Evolutionary conservation across 2,113 vertebrate genomes (phyloP).

Genomic region (Tenebrosternarchus preto): DNA sequence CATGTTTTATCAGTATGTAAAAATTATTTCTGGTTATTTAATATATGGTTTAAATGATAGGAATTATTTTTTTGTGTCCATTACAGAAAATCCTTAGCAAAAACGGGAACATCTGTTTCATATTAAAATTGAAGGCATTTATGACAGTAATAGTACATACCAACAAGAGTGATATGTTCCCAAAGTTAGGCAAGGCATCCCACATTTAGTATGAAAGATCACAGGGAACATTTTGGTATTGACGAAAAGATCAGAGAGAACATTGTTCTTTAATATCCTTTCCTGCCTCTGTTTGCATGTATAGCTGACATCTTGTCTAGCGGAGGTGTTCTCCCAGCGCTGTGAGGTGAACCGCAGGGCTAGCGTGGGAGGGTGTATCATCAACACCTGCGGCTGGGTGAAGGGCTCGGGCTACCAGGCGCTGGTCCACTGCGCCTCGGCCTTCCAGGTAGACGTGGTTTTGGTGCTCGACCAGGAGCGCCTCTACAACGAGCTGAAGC

Average conservation of each 20-base stretch:
- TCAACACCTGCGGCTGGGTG: conserved; percentile 98
- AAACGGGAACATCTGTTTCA: too few species aligned
- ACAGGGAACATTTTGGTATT: background rate
- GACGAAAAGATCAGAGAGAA: too few species aligned
- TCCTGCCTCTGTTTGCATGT: background rate
- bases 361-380: conserved; percentile 92
- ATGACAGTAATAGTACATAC: too few species aligned
- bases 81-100: too few species aligned
- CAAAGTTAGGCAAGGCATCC: background rate
- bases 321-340: conserved; percentile 93
- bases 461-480: conserved; percentile 96
- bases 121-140: too few species aligned
- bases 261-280: background rate
- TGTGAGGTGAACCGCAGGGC: conserved; percentile 95
- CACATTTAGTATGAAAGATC: too few species aligned
- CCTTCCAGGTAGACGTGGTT: conserved; percentile 96
- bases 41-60: too few species aligned
- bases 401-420: conserved; percentile 97
- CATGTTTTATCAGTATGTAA: too few species aligned
- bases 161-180: background rate
- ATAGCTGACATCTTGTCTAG: conserved; percentile 90
- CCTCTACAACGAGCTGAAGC: conserved; percentile 94
- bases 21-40: too few species aligned
- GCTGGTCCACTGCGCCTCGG: conserved; percentile 91
- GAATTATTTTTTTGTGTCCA: too few species aligned